Evolutionary conservation across 2,888 invertebrate species (phyloP).

Genomic region (Cataglyphis altisquamis): DNA sequence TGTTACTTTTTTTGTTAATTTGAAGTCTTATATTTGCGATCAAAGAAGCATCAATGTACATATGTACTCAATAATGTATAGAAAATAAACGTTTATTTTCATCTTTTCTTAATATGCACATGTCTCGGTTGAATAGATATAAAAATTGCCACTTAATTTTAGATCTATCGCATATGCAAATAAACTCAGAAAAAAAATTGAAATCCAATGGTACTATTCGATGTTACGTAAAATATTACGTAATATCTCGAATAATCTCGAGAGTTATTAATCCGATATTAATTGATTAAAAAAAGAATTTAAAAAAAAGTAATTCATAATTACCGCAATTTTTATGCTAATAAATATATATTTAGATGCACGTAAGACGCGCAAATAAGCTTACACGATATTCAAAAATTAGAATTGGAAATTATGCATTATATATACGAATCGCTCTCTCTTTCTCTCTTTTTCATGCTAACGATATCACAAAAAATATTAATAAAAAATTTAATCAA

Average conservation of each 20-base stretch:
- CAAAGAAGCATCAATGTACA: neutral
- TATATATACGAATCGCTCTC: neutral
- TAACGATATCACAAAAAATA: neutral
- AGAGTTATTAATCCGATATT: slow-evolving; percentile 61
- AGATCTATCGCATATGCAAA: slow-evolving; percentile 14
- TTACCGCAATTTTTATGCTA: slow-evolving; percentile 26
- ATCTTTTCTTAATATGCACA: neutral
- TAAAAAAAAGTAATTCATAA: slow-evolving; percentile 44
- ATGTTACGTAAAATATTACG: slow-evolving; percentile 68
- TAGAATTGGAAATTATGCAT: neutral
- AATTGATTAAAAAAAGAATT: slow-evolving; percentile 40
- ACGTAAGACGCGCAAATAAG: neutral
- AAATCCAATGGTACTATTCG: slow-evolving; percentile 61
- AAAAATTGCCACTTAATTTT: slow-evolving; percentile 22
- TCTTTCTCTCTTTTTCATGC: neutral
- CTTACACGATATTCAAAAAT: neutral
- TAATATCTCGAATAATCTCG: slow-evolving; percentile 38
- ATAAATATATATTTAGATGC: slow-evolving; percentile 26
- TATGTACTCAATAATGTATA: neutral
- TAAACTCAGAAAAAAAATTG: neutral
- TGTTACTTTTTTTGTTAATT: neutral
- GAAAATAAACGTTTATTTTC: neutral
- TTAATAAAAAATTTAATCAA: neutral
- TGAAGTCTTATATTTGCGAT: neutral
- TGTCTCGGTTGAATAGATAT: neutral